These are phyloP conservation scores for Onychomys torridus DNA, from an alignment of 2,797 vertebrate genomes.

Conservation along the genomic window DNA sequence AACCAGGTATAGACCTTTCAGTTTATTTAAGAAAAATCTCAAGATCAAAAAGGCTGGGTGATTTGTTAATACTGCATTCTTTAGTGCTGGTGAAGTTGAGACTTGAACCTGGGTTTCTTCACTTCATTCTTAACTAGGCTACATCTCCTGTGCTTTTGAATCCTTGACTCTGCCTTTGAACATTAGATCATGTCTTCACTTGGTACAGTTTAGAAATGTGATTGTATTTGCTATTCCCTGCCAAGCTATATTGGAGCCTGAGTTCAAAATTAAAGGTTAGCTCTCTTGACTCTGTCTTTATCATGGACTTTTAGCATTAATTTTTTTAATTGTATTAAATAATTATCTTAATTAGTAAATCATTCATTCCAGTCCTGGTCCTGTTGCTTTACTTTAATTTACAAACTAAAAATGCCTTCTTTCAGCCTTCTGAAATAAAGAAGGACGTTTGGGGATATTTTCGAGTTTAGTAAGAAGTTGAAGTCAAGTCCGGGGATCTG, in stretches of 20 bases:
- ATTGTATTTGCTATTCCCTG: slow-evolving; percentile 2
- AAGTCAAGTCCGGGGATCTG: slow-evolving; percentile 35
- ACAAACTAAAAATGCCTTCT: slow-evolving; percentile 15
- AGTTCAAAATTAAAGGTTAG: slow-evolving; percentile 51
- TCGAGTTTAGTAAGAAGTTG: slow-evolving; percentile 46
- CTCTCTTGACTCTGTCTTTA: slow-evolving; percentile 24
- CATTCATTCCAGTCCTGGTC: background rate
- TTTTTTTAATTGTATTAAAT: slow-evolving; percentile 47
- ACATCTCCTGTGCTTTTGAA: background rate
- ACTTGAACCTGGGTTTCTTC: slow-evolving; percentile 40
- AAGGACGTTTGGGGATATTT: background rate
- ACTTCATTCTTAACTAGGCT: slow-evolving; percentile 52
- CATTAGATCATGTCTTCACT: background rate
- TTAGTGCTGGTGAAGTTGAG: background rate
- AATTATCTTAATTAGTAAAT: slow-evolving; percentile 41
- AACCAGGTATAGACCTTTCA: slow-evolving; percentile 31
- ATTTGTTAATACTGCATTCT: slow-evolving; percentile 40
- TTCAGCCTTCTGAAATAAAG: slow-evolving; percentile 29
- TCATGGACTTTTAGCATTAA: slow-evolving; percentile 38
- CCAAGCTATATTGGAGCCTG: slow-evolving; percentile 18
- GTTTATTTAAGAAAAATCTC: slow-evolving; percentile 55
- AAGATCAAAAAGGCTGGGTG: slow-evolving; percentile 58
- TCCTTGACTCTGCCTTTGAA: slow-evolving; percentile 54
- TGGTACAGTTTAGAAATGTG: slow-evolving; percentile 51
- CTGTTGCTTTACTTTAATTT: slow-evolving; percentile 47